Percentiles rank a stretch among this genome's conserved stretches.
These are phyloP conservation scores for Podarcis cretensis DNA, from an alignment of 2,113 vertebrate species.

Conservation along the genomic window DNA sequence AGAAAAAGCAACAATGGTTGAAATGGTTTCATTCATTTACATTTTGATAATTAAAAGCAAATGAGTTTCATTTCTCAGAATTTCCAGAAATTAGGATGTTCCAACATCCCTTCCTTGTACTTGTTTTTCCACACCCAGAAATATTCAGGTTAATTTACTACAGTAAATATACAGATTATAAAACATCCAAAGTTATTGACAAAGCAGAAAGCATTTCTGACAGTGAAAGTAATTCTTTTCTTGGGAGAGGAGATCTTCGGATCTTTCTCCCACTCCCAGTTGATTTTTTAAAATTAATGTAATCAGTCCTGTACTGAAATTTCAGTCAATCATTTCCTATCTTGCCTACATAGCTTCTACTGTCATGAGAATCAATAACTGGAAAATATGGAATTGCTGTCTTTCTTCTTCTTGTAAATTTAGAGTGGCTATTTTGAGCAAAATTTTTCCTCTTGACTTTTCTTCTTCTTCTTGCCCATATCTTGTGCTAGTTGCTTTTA, in stretches of 20 bases:
- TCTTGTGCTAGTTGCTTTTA: neutral
- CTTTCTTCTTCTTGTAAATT: neutral
- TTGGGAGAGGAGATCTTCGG: neutral
- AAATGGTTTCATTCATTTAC: neutral
- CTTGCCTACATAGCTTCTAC: neutral
- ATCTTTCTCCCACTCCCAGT: too few relatives aligned
- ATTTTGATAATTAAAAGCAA: neutral
- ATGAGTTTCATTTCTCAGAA: neutral
- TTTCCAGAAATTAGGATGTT: neutral
- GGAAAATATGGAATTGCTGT: neutral
- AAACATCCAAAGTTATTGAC: neutral
- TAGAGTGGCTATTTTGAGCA: neutral
- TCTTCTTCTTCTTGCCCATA: neutral
- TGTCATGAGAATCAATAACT: neutral
- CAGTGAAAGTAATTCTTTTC: neutral
- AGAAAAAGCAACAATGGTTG: too few relatives aligned
- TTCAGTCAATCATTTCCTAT: neutral
- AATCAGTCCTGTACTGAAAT: neutral
- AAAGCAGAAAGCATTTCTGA: neutral
- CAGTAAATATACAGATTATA: neutral
- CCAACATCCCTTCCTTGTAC: neutral
- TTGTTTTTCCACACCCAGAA: neutral
- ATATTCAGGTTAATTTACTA: neutral
- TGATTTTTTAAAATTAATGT: neutral
- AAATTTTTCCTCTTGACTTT: neutral